Evolutionary conservation across 2,113 vertebrate genomes (phyloP), one percentile per base, ranked within the genome.

Genomic region (Ancistrus triradiatus): DNA sequence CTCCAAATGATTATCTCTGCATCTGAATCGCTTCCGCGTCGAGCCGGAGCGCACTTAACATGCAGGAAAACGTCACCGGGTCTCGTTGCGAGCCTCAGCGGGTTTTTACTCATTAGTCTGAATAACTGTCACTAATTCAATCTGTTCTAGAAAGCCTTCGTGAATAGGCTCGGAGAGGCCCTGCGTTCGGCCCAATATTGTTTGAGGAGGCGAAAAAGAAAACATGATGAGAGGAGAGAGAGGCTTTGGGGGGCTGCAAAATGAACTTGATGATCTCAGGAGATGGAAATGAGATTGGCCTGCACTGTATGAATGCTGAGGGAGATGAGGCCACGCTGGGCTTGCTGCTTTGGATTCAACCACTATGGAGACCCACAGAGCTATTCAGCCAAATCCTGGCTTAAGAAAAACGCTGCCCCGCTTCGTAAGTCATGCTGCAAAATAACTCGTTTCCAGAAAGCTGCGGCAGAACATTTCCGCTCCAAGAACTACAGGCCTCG

Each of bases 211-310:
- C 59, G 40, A 58, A 75, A 72, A 69, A 61, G 69, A 75, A 42
- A 44, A 64, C 35, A 42, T 59, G 40, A 51, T 19, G 59, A 57
- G 64, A 53, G 66, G 48, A n/a, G 17, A n/a, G 38, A 15, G 38
- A n/a, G 38, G 38, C 4, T 13, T 2, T 3, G 43, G 21, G 56
- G 52, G 35, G 17, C 24, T 83, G 80, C 82, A 80, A 88, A 86
- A 86, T 86, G 85, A 88, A 88, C 85, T 86, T 85, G 83, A 85
- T 89, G 86, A 86, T 89, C 87, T 87, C 82, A 74, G 70, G 74
- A 77, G 85, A 85, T 87, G 80, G 84, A 83, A 86, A 85, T 86
- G 83, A 86, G 85, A 86, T 86, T 86, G 85, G 85, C 84, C 80
- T 81, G 81, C 82, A 80, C 83, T 87, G 83, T 87, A 84, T 87